These are phyloP conservation scores for Coregonus sp. DNA, from an alignment of 2,797 vertebrate species.

Conservation along the genomic window DNA sequence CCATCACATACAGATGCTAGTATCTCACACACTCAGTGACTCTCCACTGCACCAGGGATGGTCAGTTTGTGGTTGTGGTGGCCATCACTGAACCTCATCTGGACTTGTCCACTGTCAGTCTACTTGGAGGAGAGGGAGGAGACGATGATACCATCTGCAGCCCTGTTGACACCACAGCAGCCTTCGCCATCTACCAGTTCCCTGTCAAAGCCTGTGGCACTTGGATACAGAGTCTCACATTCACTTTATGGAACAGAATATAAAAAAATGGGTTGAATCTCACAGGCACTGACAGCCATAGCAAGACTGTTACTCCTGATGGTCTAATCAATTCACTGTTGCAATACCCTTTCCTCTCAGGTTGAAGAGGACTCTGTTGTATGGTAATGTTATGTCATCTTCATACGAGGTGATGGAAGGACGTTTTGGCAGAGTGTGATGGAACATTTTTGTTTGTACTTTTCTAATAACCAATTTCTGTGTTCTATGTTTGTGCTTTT, in stretches of 20 bases:
- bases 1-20: neutral
- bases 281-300: neutral
- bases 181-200: no score
- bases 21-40: neutral
- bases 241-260: no score
- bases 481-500: no score
- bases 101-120: neutral
- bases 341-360: neutral
- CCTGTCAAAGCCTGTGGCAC: slow-evolving; percentile 12
- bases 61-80: no score
- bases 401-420: neutral
- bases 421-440: neutral
- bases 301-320: neutral
- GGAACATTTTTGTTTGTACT: no score
- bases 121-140: neutral
- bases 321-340: neutral
- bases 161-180: slow-evolving; percentile 6
- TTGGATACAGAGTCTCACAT: neutral
- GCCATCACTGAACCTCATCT: neutral
- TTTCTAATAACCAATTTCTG: no score
- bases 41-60: no score
- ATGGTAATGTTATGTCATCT: neutral
- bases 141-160: neutral
- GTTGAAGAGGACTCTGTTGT: neutral
- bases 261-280: no score